phyloP scores from a whole-genome alignment of 2,888 invertebrate genomes.

The Bombylius discolor region DNA sequence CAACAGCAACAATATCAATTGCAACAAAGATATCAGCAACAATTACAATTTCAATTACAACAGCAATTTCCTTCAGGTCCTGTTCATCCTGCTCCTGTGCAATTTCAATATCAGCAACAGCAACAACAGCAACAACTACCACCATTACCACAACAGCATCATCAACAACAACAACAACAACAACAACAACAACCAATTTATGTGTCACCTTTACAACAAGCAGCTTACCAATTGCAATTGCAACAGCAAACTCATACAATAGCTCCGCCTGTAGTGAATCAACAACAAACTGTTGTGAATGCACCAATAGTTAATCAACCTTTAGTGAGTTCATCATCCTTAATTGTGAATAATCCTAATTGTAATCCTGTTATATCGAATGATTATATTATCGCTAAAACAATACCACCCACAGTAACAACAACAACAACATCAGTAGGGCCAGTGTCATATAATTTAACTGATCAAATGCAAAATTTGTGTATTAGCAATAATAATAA shows the following conservation, averaged over 20 bases:
- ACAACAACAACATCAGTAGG: conserved; percentile 6
- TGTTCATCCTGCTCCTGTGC: not conserved
- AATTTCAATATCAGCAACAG: not conserved
- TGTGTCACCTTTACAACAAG: not conserved
- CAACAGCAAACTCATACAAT: not conserved
- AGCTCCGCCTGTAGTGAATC: conserved; percentile 17
- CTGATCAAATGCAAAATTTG: conserved; percentile 32
- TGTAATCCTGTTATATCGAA: no score
- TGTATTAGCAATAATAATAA: conserved; percentile 17
- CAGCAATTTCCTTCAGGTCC: conserved; percentile 14
- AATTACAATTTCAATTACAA: conserved; percentile 19
- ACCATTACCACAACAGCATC: not conserved
- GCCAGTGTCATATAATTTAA: conserved; percentile 8
- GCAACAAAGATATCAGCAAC: conserved; percentile 33
- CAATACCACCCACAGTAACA: not conserved
- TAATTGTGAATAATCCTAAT: not conserved
- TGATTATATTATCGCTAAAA: no score
- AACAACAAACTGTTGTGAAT: conserved; percentile 17
- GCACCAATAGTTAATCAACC: no score
- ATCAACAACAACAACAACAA: conserved; percentile 13
- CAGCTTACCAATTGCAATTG: not conserved
- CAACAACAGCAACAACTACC: conserved; percentile 13
- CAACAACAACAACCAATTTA: conserved; percentile 12
- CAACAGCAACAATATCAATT: conserved; percentile 33
- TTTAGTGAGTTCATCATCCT: conserved; percentile 1